Base-by-base conservation (phyloP, 2,888 invertebrate genomes). In the Auanema freiburgensis region DNA sequence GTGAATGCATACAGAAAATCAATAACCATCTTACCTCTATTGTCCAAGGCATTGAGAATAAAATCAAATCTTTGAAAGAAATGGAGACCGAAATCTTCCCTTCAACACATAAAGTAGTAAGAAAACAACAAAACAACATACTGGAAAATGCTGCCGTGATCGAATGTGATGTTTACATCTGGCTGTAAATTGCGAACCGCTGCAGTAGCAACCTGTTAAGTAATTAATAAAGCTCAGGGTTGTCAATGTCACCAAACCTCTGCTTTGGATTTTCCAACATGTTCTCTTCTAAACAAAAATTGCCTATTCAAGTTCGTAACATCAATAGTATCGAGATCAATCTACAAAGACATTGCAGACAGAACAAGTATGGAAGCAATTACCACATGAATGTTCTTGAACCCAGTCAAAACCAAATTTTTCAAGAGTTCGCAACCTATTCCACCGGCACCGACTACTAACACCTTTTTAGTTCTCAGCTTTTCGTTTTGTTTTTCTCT, bases 301-400 rank as follows among this genome's bases (percentile, higher is more conserved):
- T 99, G 98, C 44, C 98, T 89, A 86, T 99, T 99, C 73, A 99
- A 87, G 85, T 99, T 99, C 87, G 96, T 96, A 63, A 99, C 91
- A 87, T 99, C 98, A 84, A 99, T 99, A 0, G 97, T 98, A 85
- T 99, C 98, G 84, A 99, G 88, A 88, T 99, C 98, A 86, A 99
- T 93, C 96, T 97, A 87, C 75, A 89, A 89, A 1, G 16, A n/a
- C 18, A 18, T 43, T 40, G 23, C 41, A 12, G 11, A 12, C 46
- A 54, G 16, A 50, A 58, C 12, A 56, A 21, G 53, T 8, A 23
- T n/a, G 25, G 49, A 18, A 41, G 16, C 21, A 42, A 91, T 87
- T 88, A 96, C 97, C 83, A 98, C 91, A 88, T 93, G 92, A 79
- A 99, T 93, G 76, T 93, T 88, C 46, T 89, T 88, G 84, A 97